Evolutionary conservation across 2,888 invertebrate genomes (phyloP).

Genomic region (Drosophila bunnanda): DNA sequence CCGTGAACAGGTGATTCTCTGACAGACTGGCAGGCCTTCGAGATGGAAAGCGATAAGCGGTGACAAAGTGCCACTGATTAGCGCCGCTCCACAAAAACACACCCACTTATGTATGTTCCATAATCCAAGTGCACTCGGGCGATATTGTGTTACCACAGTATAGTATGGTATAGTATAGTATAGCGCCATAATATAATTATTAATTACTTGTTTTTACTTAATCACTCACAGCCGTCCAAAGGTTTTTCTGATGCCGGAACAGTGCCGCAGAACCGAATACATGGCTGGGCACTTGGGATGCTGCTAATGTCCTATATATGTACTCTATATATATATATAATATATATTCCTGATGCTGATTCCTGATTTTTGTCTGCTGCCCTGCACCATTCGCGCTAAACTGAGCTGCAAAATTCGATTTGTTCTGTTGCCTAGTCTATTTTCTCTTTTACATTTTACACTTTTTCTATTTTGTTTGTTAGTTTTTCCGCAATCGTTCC

Average conservation of each 20-base stretch:
- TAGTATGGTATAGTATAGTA: too few species aligned
- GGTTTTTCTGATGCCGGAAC: constrained; percentile 39
- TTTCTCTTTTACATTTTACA: constrained; percentile 49
- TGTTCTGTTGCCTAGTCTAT: constrained; percentile 37
- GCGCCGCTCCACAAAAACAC: constrained; percentile 6
- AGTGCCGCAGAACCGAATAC: constrained; percentile 42
- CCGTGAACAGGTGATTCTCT: constrained; percentile 34
- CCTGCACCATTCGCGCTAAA: constrained; percentile 23
- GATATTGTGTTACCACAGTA: constrained; percentile 2
- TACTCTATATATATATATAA: not conserved
- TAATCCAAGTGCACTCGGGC: constrained; percentile 2
- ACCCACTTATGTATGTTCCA: constrained; percentile 25
- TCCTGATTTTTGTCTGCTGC: constrained; percentile 19
- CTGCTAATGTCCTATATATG: constrained; percentile 1
- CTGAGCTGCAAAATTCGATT: constrained; percentile 35
- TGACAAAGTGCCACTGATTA: constrained; percentile 38
- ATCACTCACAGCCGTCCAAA: constrained; percentile 59
- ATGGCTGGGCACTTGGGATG: constrained; percentile 38
- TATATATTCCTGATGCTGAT: constrained; percentile 3
- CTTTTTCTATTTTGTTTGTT: constrained; percentile 45
- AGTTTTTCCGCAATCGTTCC: constrained; percentile 25
- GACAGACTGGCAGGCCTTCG: constrained; percentile 42
- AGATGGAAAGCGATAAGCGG: constrained; percentile 22
- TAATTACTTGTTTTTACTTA: not conserved
- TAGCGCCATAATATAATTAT: constrained; percentile 6